Conservation (phyloP, 1,140 invertebrate species). For the Magallana angulata region DNA sequence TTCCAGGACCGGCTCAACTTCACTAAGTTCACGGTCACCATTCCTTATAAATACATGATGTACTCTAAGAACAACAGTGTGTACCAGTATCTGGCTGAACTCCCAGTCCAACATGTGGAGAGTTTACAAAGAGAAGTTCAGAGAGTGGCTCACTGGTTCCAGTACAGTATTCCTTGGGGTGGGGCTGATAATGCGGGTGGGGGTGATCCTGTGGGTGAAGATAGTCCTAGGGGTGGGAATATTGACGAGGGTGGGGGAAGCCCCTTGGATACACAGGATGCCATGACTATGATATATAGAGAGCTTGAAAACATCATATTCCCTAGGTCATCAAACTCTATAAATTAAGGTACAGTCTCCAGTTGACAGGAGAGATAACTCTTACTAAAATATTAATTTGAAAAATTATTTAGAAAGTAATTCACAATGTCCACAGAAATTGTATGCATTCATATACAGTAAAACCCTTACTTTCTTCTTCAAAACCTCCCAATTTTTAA, state of each 20-base stretch:
- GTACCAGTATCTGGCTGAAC: constrained; percentile 50
- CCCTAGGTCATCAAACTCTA: too few species aligned
- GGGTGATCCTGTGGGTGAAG: too few species aligned
- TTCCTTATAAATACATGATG: constrained; percentile 48
- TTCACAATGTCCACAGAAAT: too few species aligned
- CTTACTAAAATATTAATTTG: too few species aligned
- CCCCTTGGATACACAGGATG: constrained; percentile 50
- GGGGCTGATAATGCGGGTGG: too few species aligned
- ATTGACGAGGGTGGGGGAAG: not conserved
- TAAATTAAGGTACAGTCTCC: too few species aligned
- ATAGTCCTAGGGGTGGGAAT: too few species aligned
- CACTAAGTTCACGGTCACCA: constrained; percentile 60
- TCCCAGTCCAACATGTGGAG: constrained; percentile 54
- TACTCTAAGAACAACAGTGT: constrained; percentile 46
- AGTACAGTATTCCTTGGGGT: constrained; percentile 59
- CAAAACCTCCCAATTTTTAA: too few species aligned
- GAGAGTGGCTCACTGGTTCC: constrained; percentile 63
- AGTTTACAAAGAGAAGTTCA: constrained; percentile 55
- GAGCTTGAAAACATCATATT: constrained; percentile 31
- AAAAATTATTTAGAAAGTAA: too few species aligned
- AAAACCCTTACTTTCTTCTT: too few species aligned
- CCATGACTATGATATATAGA: constrained; percentile 57
- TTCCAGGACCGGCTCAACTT: constrained; percentile 62
- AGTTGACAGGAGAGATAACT: too few species aligned
- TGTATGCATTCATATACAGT: too few species aligned